Percentiles rank a stretch among this genome's conserved stretches.
Evolutionary conservation across 1,140 invertebrate genomes (phyloP).

Genomic region (Heliconius eleuchia): DNA sequence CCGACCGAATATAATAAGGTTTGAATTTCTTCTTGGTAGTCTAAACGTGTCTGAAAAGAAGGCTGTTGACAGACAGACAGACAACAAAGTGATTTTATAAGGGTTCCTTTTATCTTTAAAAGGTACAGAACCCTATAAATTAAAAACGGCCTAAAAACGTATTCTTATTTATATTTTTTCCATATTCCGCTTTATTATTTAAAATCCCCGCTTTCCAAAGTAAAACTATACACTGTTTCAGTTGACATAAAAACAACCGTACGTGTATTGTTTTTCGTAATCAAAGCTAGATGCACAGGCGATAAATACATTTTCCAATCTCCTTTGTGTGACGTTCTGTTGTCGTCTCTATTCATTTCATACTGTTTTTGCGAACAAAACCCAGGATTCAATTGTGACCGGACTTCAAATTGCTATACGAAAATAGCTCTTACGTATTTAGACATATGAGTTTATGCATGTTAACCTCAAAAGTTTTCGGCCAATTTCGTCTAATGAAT

Average conservation of each 20-base stretch:
- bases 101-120: no score
- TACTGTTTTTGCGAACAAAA: slow-evolving; percentile 38
- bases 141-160: no score
- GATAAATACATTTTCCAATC: slow-evolving; percentile 51
- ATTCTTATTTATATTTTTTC: no score
- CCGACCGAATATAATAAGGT: no score
- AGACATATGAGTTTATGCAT: background rate
- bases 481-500: slow-evolving; percentile 39
- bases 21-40: no score
- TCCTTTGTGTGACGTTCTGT: slow-evolving; percentile 45
- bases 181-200: background rate
- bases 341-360: slow-evolving; percentile 31
- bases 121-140: no score
- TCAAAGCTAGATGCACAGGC: slow-evolving; percentile 45
- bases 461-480: slow-evolving; percentile 21
- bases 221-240: background rate
- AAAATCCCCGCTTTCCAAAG: background rate
- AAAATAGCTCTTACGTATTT: background rate
- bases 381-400: slow-evolving; percentile 32
- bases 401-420: background rate
- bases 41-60: no score
- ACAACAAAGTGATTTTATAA: no score
- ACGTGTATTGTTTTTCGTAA: slow-evolving; percentile 38
- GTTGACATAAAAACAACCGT: slow-evolving; percentile 17
- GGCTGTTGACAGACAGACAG: no score